phyloP scores from a whole-genome alignment of 2,888 invertebrate genomes.

The Molorchus minor region DNA sequence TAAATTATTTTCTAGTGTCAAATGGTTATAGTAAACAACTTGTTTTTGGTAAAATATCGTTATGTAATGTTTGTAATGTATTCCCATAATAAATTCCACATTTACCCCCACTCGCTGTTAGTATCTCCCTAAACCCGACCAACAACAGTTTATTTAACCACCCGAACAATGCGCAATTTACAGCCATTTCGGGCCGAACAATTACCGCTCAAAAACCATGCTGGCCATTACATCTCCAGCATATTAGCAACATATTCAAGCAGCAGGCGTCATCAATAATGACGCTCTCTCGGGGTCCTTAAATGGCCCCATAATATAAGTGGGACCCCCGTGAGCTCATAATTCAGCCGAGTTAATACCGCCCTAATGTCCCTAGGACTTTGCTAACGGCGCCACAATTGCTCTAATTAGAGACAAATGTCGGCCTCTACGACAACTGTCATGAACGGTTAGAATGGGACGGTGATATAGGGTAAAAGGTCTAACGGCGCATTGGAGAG shows the following conservation, averaged over 20 bases:
- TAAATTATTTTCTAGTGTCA: too few relatives aligned
- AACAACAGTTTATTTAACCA: constrained; percentile 8
- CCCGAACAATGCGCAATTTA: constrained; percentile 22
- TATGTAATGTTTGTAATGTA: too few relatives aligned
- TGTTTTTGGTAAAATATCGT: too few relatives aligned
- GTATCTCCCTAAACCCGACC: neutral
- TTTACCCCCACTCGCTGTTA: neutral
- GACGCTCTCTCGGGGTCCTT: constrained; percentile 39
- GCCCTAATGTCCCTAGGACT: constrained; percentile 56
- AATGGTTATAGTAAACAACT: too few relatives aligned
- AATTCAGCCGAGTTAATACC: constrained; percentile 54
- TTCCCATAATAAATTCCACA: too few relatives aligned
- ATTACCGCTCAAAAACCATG: constrained; percentile 16
- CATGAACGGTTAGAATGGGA: constrained; percentile 11
- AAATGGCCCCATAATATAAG: constrained; percentile 53
- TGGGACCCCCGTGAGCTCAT: constrained; percentile 46
- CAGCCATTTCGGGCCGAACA: neutral
- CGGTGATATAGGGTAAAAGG: too few relatives aligned
- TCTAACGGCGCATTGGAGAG: too few relatives aligned
- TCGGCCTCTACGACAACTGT: constrained; percentile 41
- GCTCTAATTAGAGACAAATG: constrained; percentile 61
- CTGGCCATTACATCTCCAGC: constrained; percentile 23
- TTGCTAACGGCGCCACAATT: constrained; percentile 57
- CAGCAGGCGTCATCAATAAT: constrained; percentile 47
- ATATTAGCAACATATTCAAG: constrained; percentile 45